Evolutionary conservation across 2,888 invertebrate genomes (phyloP).

Genomic region (Athetis lepigone): DNA sequence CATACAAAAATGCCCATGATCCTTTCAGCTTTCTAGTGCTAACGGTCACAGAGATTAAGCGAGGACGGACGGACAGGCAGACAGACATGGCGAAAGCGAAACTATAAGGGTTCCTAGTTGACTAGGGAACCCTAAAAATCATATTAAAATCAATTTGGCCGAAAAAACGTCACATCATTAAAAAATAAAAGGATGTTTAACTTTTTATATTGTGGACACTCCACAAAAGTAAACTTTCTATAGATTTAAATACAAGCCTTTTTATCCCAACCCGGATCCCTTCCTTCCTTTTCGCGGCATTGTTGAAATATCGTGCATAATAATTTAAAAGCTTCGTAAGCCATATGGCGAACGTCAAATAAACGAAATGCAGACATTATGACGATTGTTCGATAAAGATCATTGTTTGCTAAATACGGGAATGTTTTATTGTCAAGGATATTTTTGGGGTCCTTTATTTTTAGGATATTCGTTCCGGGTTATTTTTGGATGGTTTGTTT

Average conservation of each 20-base stretch:
- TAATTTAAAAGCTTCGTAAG: conserved; percentile 30
- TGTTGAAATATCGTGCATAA: conserved; percentile 44
- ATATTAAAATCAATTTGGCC: too few relatives aligned
- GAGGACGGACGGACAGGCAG: too few relatives aligned
- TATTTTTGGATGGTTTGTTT: conserved; percentile 21
- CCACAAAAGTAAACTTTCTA: neutral
- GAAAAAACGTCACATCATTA: too few relatives aligned
- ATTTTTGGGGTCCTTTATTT: conserved; percentile 23
- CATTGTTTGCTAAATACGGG: conserved; percentile 40
- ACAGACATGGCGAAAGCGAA: too few relatives aligned
- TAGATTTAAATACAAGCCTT: neutral
- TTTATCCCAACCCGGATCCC: neutral
- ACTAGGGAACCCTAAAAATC: too few relatives aligned
- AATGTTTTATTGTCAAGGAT: conserved; percentile 39
- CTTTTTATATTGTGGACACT: conserved; percentile 16
- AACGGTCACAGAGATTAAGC: too few relatives aligned
- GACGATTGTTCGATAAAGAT: conserved; percentile 24
- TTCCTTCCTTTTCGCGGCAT: neutral
- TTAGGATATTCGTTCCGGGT: neutral
- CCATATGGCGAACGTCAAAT: conserved; percentile 43
- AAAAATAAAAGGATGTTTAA: too few relatives aligned
- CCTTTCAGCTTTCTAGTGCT: too few relatives aligned
- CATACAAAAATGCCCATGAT: too few relatives aligned
- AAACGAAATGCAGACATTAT: conserved; percentile 31
- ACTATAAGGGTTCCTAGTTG: too few relatives aligned